Evolutionary conservation across 2,113 vertebrate genomes (phyloP).

Genomic region (Orientallactaga bullata): DNA sequence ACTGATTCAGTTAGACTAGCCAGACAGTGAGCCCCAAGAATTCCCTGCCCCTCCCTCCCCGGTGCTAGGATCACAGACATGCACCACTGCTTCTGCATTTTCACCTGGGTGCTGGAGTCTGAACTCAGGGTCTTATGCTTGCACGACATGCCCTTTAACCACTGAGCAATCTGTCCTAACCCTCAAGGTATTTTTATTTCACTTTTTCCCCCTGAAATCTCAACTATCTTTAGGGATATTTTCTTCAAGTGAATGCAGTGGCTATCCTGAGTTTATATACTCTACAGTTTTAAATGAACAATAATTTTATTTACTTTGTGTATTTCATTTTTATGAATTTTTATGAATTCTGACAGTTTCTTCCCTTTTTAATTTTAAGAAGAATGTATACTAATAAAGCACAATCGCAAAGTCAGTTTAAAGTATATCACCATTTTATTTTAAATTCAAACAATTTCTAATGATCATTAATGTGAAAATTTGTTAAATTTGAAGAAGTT

Average conservation of each 20-base stretch:
- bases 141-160: no score
- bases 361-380: background rate
- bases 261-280: background rate
- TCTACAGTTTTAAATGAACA: background rate
- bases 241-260: background rate
- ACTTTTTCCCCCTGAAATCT: background rate
- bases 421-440: background rate
- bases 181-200: constrained; percentile 5
- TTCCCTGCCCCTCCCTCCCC: no score
- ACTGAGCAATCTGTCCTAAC: no score
- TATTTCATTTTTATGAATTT: background rate
- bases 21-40: no score
- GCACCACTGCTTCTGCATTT: no score
- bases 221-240: background rate
- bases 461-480: background rate
- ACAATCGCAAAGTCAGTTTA: background rate
- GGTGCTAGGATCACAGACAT: no score
- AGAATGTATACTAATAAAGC: background rate
- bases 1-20: no score
- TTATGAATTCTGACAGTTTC: background rate
- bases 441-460: constrained; percentile 40
- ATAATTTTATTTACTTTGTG: background rate
- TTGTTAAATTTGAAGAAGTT: background rate
- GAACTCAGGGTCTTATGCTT: no score
- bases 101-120: no score